Base-by-base conservation (phyloP, 2,797 vertebrate genomes). In the Gallinago solitaria region DNA sequence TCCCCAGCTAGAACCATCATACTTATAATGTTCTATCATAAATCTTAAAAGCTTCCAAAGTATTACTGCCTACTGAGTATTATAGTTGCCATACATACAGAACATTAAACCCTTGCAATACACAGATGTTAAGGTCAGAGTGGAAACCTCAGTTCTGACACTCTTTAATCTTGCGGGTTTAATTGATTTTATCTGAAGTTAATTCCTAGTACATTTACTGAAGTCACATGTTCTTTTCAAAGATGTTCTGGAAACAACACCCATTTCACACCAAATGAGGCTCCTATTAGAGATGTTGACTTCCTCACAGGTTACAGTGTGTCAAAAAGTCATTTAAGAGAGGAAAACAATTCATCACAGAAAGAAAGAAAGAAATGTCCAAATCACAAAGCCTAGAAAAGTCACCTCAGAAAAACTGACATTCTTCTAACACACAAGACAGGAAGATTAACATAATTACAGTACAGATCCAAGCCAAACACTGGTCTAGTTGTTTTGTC, bases 71-170 rank as follows among this genome's bases (percentile, higher is more conserved):
- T 59, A 83, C 24, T 27, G 23, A 14, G 28, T 53, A 83, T 61
- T 83, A 64, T 51, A 93, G 50, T 28, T 82, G 45, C 64, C 73
- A 63, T 25, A 86, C 9, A 75, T 30, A 82, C 14, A 80, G 37
- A 78, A 94, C 47, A 75, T 47, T 86, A 95, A 95, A 73, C 30
- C 37, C 30, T 67, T 81, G 63, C 32, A 86, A 69, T 30, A 89
- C 20, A 89, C 23, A 83, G 78, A 91, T 70, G 48, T 60, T 92
- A 87, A 90, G 82, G 71, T 75, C 54, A 74, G 89, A 90, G 65
- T 23, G 48, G 45, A 89, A 87, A 64, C 32, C 51, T 87, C 65
- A 61, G 25, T 32, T 96, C 63, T 73, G 78, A 85, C 12, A 30
- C 20, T 48, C 37, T 87, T 94, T 68, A 71, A 64, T 83, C 70